Evolutionary conservation across 2,797 vertebrate genomes (phyloP), one percentile per base, ranked within the genome.

Genomic region (Lindbergichthys nudifrons): DNA sequence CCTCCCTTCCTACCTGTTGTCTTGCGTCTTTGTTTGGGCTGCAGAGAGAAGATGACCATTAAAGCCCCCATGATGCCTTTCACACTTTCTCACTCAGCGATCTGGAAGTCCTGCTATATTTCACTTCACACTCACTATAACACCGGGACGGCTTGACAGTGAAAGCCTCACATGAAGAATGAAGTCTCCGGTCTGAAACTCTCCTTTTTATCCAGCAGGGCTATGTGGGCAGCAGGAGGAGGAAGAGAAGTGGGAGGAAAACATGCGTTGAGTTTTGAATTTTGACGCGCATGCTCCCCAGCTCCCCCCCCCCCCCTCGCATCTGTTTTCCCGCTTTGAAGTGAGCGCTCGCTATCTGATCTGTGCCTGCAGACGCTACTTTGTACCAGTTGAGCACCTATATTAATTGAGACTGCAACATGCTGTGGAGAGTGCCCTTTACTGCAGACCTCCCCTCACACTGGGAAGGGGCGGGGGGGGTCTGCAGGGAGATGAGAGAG

Each of bases 11-110:
- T 94, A 95, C 91, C 92, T 95, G 82, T 84, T 30, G 69, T 66
- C 77, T 90, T 88, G 80, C 82, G 91, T 67, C 82, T 87, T 80
- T 92, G 82, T 81, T 95, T 94, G 19, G 92, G 76, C 84, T 95
- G 92, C 16, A 94, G 68, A 65, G 93, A 95, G 89, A 94, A 94
- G 85, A 89, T 94, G 79, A 94, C 87, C 88, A 93, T 90, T 14
- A 82, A 65, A 78, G 92, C 88, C 12, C 82, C 88, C 45, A 81
- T 93, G 81, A 78, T 92, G 91, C 79, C 75, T 85, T 85, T 47
- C 67, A 82, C 70, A 86, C 74, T 83, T 81, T 90, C 78, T 85
- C 76, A 68, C 85, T 81, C 72, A 75, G 80, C 75, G 87, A 84
- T 87, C 76, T 86, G 80, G 77, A 90, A 90, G 89, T 92, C 87